Percentiles rank a stretch among this genome's conserved stretches.
phyloP scores from a whole-genome alignment of 1,140 invertebrate genomes.

The Platyscapa corneri region DNA sequence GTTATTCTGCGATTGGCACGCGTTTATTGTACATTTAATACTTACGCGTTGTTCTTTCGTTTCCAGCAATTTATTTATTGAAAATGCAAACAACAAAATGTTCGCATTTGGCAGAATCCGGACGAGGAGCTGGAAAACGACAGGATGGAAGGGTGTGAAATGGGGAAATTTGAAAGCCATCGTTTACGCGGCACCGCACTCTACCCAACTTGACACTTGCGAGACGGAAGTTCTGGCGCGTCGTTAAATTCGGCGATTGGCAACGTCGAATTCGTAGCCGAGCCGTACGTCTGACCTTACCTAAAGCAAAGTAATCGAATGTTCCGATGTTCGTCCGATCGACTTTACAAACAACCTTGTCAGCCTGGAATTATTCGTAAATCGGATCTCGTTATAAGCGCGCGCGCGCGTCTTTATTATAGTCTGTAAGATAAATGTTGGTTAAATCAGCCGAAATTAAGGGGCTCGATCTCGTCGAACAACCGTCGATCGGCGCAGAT shows the following conservation, averaged over 20 bases:
- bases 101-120: not conserved
- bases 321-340: not conserved
- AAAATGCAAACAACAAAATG: not conserved
- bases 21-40: too few species aligned
- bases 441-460: too few species aligned
- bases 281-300: not conserved
- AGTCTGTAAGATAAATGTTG: too few species aligned
- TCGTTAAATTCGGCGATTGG: slow-evolving; percentile 3
- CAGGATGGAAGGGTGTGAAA: not conserved
- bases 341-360: not conserved
- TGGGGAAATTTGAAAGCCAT: not conserved
- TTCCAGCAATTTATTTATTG: too few species aligned
- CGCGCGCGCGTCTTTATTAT: too few species aligned
- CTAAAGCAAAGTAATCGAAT: not conserved
- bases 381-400: too few species aligned
- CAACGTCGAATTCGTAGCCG: not conserved
- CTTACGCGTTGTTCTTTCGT: too few species aligned
- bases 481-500: too few species aligned
- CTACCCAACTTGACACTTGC: not conserved
- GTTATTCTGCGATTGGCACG: too few species aligned
- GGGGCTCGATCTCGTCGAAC: too few species aligned
- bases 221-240: not conserved
- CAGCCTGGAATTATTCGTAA: not conserved
- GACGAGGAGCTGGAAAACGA: not conserved
- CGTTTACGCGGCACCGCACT: not conserved